Evolutionary conservation across 92 coral and sea anemone species (phyloP), one percentile per base, ranked within the genome.

Genomic region (Phenganax subtilis): DNA sequence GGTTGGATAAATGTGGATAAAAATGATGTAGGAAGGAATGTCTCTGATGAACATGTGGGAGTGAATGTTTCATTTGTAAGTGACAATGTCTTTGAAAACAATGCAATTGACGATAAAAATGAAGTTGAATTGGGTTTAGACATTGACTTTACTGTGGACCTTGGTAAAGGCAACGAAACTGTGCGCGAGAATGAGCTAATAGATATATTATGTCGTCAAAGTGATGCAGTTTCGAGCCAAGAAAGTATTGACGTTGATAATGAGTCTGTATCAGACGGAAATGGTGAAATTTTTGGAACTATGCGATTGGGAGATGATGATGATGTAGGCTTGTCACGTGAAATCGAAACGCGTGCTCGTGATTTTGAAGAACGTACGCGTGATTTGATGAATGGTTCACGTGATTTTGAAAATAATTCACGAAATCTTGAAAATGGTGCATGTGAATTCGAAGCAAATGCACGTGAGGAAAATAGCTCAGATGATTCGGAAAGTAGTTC

Each of bases 171-270:
- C 54, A 29, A 9, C 16, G 53, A 68, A 68, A 15, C 54, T 14
- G 53, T 68, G 12, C 53, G 9, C 6, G 73, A 2, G 12, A 9
- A 68, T 11, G 73, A 68, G 12, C 73, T 68, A 14, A 68, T 68
- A 68, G 53, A 28, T n/a, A 30, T 68, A 37, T 17, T 68, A 14
- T 52, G 54, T 68, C 11, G 14, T 37, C 73, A 29, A 53, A 68
- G 20, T 12, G 73, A 68, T 68, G 52, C 52, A 37, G 31, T 68
- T 53, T 68, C 73, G 2, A 68, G 73, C 47, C 53, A 68, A 68
- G 73, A 68, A 28, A 68, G 73, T 17, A 51, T 68, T 68, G 73
- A 68, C 9, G 73, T 28, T 8, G 73, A 68, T 30, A 53, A 68
- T 9, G 30, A 68, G 6, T 3, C 3, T 68, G 2, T 30, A 2